Evolutionary conservation across 2,113 vertebrate species (phyloP).

Genomic region (Marmota flaviventris): DNA sequence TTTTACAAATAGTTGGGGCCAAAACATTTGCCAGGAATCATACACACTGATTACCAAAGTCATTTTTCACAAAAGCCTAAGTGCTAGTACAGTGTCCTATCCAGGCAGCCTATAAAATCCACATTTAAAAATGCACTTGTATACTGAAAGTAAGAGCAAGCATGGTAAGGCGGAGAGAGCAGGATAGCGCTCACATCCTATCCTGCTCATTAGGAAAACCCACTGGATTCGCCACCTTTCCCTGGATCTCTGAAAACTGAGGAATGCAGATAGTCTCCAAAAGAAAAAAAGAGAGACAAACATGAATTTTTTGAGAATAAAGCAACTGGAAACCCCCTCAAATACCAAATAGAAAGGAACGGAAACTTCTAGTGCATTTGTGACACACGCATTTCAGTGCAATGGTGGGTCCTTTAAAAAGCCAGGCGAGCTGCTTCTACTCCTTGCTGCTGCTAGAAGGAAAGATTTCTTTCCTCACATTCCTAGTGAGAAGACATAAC

Average conservation of each 20-base stretch:
- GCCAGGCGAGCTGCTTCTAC: not conserved
- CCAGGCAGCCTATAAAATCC: not conserved
- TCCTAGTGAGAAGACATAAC: not conserved
- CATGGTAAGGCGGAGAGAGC: not conserved
- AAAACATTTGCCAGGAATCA: not conserved
- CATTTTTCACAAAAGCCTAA: not conserved
- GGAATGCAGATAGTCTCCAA: slow-evolving; percentile 71
- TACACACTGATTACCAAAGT: not conserved
- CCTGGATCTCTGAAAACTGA: slow-evolving; percentile 85
- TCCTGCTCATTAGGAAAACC: slow-evolving; percentile 86
- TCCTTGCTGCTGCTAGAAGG: not conserved
- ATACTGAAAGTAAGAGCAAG: not conserved
- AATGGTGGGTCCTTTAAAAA: slow-evolving; percentile 8
- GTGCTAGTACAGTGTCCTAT: not conserved
- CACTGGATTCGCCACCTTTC: slow-evolving; percentile 86
- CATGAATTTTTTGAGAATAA: not conserved
- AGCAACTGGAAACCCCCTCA: not conserved
- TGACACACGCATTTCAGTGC: not conserved
- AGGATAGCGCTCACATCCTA: slow-evolving; percentile 70
- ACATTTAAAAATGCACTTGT: not conserved
- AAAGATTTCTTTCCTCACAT: not conserved
- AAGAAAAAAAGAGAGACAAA: slow-evolving; percentile 50
- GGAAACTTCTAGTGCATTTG: not conserved
- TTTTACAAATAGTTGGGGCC: not conserved
- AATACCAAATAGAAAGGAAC: not conserved